These are phyloP conservation scores for Pycnomerus fuliginosus DNA, from an alignment of 2,888 invertebrate species.

Conservation along the genomic window DNA sequence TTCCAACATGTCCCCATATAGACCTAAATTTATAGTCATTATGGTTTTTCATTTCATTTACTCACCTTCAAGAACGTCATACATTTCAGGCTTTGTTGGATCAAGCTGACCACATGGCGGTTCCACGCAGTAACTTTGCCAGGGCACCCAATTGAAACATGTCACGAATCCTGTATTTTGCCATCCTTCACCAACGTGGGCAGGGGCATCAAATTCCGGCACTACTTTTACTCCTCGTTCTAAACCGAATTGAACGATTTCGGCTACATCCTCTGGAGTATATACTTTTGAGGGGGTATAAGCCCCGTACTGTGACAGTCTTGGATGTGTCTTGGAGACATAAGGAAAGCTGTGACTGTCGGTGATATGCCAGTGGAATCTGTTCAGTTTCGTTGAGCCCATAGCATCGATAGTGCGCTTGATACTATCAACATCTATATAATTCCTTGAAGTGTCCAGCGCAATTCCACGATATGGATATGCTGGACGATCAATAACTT, in stretches of 20 bases:
- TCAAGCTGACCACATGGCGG: constrained; percentile 86
- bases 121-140: constrained; percentile 71
- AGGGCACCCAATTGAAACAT: constrained; percentile 74
- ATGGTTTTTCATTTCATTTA: background rate
- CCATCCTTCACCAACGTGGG: constrained; percentile 87
- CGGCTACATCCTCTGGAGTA: constrained; percentile 57
- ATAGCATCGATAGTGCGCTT: constrained; percentile 82
- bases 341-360: constrained; percentile 95
- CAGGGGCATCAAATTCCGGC: constrained; percentile 91
- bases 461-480: constrained; percentile 88
- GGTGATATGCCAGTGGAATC: constrained; percentile 93
- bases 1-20: constrained; percentile 74
- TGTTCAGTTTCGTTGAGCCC: constrained; percentile 87
- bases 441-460: constrained; percentile 90
- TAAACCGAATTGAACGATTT: constrained; percentile 54
- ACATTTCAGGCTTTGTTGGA: constrained; percentile 68
- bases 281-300: constrained; percentile 72
- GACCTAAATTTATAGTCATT: constrained; percentile 50
- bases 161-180: constrained; percentile 67
- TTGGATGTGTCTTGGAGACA: constrained; percentile 70
- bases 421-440: constrained; percentile 69
- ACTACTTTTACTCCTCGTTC: constrained; percentile 77
- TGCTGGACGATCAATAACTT: constrained; percentile 73
- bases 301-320: constrained; percentile 74
- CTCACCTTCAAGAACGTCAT: constrained; percentile 61